phyloP scores from a whole-genome alignment of 1,140 invertebrate species.

The Apolygus lucorum region DNA sequence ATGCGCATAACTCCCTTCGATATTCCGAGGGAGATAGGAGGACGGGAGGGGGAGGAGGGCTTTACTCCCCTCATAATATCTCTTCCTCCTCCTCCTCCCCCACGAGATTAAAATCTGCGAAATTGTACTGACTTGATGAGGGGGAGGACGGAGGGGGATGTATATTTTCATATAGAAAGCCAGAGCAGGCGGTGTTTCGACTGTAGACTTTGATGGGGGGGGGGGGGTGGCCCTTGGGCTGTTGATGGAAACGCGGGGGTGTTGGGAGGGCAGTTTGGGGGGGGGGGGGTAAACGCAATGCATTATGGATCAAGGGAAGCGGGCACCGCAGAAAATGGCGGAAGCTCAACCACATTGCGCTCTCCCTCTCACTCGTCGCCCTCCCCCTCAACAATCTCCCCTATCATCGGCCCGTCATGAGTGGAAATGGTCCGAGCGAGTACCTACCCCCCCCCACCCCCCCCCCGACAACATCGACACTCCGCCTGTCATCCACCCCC shows the following conservation, averaged over 20 bases:
- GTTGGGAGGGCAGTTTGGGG: not conserved
- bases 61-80: too few relatives aligned
- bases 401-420: not conserved
- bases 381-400: not conserved
- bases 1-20: too few relatives aligned
- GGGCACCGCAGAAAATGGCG: constrained; percentile 13
- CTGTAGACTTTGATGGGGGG: not conserved
- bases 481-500: too few relatives aligned
- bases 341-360: not conserved
- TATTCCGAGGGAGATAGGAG: too few relatives aligned
- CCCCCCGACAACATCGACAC: not conserved
- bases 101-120: too few relatives aligned
- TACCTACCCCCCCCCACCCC: constrained; percentile 1
- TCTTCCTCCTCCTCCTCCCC: too few relatives aligned
- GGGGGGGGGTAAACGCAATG: constrained; percentile 19
- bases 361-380: not conserved
- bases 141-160: too few relatives aligned
- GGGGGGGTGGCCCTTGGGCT: not conserved
- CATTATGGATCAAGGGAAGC: constrained; percentile 23
- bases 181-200: too few relatives aligned
- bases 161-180: too few relatives aligned
- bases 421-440: not conserved
- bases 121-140: too few relatives aligned
- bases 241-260: not conserved
- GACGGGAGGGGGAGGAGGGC: too few relatives aligned